Evolutionary conservation across 2,888 invertebrate species (phyloP).

Genomic region (Dendrolimus pini): DNA sequence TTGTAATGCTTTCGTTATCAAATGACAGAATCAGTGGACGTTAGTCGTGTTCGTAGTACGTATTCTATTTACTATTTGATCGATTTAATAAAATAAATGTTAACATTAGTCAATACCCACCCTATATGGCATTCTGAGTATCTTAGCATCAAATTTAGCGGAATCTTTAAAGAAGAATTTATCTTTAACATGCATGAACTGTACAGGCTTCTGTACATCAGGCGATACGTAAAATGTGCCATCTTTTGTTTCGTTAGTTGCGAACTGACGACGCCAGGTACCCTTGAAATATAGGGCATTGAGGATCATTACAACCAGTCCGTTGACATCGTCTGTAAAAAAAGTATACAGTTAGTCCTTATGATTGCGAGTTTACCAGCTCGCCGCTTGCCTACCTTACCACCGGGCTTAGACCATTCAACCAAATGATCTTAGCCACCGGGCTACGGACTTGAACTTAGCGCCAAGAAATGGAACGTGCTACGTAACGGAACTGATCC

Average conservation of each 20-base stretch:
- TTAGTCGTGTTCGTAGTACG: too few species aligned
- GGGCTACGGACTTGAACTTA: too few species aligned
- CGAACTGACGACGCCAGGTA: slow-evolving; percentile 83
- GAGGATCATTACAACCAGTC: slow-evolving; percentile 80
- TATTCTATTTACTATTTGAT: too few species aligned
- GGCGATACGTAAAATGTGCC: slow-evolving; percentile 78
- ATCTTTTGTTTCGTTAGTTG: slow-evolving; percentile 73
- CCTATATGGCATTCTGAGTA: slow-evolving; percentile 84
- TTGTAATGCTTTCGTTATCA: too few species aligned
- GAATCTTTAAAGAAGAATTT: slow-evolving; percentile 81
- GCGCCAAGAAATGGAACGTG: too few species aligned
- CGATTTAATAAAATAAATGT: too few species aligned
- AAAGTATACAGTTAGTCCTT: background rate
- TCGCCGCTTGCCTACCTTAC: too few species aligned
- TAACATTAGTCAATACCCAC: slow-evolving; percentile 46
- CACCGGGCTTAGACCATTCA: too few species aligned
- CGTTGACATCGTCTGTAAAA: slow-evolving; percentile 73
- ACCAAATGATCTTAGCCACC: too few species aligned
- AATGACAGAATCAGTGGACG: too few species aligned
- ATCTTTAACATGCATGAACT: slow-evolving; percentile 83
- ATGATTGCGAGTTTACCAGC: too few species aligned
- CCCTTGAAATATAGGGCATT: slow-evolving; percentile 91
- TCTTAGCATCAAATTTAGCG: slow-evolving; percentile 79
- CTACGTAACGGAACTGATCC: too few species aligned
- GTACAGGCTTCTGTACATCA: slow-evolving; percentile 56